These are phyloP conservation scores for Hipposideros larvatus DNA, from an alignment of 2,797 vertebrate genomes.

Conservation along the genomic window DNA sequence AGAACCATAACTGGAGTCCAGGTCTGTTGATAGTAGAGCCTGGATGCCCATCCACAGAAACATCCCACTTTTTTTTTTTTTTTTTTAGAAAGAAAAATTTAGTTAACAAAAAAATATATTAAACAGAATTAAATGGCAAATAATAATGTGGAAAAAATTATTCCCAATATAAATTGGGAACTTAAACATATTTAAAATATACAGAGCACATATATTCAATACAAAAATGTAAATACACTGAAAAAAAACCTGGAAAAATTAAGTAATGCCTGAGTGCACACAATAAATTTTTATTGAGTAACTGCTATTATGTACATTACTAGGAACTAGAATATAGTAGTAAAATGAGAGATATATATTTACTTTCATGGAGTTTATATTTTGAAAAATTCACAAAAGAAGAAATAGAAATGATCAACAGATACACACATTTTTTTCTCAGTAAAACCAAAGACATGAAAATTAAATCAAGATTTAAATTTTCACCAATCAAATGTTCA, in stretches of 20 bases:
- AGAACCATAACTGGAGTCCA: background rate
- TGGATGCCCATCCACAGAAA: background rate
- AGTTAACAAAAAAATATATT: background rate
- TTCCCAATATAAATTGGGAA: background rate
- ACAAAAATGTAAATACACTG: background rate
- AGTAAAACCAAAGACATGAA: background rate
- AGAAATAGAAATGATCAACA: background rate
- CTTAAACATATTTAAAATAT: slow-evolving; percentile 17
- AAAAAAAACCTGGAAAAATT: background rate
- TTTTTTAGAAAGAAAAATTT: background rate
- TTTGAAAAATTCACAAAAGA: background rate
- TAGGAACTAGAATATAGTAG: background rate
- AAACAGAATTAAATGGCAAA: background rate
- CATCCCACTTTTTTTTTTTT: no score
- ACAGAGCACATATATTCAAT: background rate
- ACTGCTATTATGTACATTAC: background rate
- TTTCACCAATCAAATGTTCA: background rate
- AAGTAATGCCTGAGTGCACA: background rate
- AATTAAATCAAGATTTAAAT: background rate
- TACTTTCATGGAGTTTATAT: background rate
- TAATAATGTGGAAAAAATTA: background rate
- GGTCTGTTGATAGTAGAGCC: background rate
- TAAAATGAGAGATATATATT: background rate
- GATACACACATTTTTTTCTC: background rate
- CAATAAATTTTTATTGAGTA: background rate